Evolutionary conservation across 64 coral and sea anemone genomes (phyloP).

Genomic region (Pocillopora damicornis): DNA sequence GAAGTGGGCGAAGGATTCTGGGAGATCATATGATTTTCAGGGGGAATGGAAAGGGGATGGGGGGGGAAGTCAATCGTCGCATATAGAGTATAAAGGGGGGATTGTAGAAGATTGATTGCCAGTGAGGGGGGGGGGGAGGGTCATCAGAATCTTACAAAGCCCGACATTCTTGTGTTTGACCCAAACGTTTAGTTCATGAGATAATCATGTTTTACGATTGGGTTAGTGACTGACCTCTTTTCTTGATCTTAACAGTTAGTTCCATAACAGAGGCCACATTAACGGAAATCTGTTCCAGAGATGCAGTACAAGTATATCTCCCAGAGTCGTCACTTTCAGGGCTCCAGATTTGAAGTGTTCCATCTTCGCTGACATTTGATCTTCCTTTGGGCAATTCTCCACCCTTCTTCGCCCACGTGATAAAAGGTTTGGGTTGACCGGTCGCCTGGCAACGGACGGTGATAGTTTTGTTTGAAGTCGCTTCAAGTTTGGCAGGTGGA

Average conservation of each 20-base stretch:
- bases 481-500: neutral
- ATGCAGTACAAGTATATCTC: neutral
- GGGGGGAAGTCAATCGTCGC: too few species aligned
- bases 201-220: too few species aligned
- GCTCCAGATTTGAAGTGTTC: neutral
- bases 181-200: too few species aligned
- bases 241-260: neutral
- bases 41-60: too few species aligned
- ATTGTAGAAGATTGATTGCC: too few species aligned
- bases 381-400: neutral
- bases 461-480: neutral
- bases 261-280: neutral
- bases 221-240: too few species aligned
- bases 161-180: too few species aligned
- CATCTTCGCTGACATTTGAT: neutral
- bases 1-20: too few species aligned
- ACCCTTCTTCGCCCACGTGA: neutral
- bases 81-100: too few species aligned
- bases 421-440: neutral
- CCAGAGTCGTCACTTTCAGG: neutral
- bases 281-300: neutral
- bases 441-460: neutral
- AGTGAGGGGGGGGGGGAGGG: too few species aligned
- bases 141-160: too few species aligned
- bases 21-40: too few species aligned